A percentile compares a stretch with the other conserved stretches of the same genome.
Evolutionary conservation across 2,797 vertebrate species (phyloP).

Genomic region (Notolabrus celidotus): DNA sequence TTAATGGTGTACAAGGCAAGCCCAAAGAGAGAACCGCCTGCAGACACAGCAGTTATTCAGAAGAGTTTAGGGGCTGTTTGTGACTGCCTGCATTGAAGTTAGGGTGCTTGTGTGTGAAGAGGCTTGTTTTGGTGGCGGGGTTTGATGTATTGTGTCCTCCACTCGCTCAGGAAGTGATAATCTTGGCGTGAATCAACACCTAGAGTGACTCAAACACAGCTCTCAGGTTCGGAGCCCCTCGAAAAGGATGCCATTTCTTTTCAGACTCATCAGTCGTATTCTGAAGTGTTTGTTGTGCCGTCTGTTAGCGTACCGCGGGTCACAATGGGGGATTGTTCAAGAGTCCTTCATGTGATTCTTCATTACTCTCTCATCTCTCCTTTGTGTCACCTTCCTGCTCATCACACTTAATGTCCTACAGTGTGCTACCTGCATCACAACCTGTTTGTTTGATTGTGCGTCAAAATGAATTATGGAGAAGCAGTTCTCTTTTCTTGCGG

Average conservation of each 20-base stretch:
- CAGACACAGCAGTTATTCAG: slow-evolving; percentile 50
- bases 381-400: slow-evolving; percentile 53
- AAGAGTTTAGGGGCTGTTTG: slow-evolving; percentile 15
- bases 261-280: slow-evolving; percentile 42
- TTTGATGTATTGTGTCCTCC: slow-evolving; percentile 64
- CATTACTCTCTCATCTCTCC: slow-evolving; percentile 50
- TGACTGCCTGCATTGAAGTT: slow-evolving; percentile 4
- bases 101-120: slow-evolving; percentile 20
- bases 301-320: slow-evolving; percentile 47
- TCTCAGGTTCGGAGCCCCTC: slow-evolving; percentile 43
- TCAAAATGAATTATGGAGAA: slow-evolving; percentile 8
- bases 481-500: slow-evolving; percentile 3
- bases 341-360: slow-evolving; percentile 59
- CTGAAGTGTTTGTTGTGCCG: slow-evolving; percentile 49
- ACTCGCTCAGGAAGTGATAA: slow-evolving; percentile 46
- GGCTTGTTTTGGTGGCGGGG: slow-evolving; percentile 32
- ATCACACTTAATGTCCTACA: slow-evolving; percentile 43
- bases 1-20: slow-evolving; percentile 71
- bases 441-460: slow-evolving; percentile 24
- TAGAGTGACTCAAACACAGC: slow-evolving; percentile 36
- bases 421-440: slow-evolving; percentile 25
- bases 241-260: slow-evolving; percentile 33
- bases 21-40: slow-evolving; percentile 63
- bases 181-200: slow-evolving; percentile 40
- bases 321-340: slow-evolving; percentile 47